A percentile compares a stretch with the other conserved stretches of the same genome.
Evolutionary conservation across 1,140 invertebrate species (phyloP).

Genomic region (Temnothorax curvispinosus): DNA sequence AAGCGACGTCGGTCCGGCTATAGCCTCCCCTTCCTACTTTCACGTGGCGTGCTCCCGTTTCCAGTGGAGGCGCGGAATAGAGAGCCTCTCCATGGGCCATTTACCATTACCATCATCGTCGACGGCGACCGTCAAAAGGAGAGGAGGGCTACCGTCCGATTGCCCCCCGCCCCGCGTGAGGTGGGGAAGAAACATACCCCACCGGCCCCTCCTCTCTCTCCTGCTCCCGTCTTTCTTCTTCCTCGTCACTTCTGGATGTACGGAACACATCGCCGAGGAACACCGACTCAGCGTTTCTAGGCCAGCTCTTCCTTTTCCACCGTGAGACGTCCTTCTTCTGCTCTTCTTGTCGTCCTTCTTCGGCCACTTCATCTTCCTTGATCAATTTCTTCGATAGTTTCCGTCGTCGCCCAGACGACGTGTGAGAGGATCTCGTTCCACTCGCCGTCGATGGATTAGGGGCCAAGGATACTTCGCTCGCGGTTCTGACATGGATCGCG

Average conservation of each 20-base stretch:
- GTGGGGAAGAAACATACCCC: conserved; percentile 68
- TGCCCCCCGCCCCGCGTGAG: neutral
- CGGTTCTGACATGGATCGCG: conserved; percentile 29
- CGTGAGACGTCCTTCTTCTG: conserved; percentile 43
- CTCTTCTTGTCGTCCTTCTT: conserved; percentile 37
- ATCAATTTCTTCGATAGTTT: conserved; percentile 23
- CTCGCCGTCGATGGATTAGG: neutral
- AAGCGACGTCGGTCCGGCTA: conserved; percentile 82
- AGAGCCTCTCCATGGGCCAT: conserved; percentile 76
- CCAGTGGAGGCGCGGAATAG: conserved; percentile 76
- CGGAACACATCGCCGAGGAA: conserved; percentile 61
- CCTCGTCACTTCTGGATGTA: conserved; percentile 15
- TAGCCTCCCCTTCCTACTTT: conserved; percentile 85
- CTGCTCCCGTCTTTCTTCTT: conserved; percentile 21
- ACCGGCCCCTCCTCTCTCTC: conserved; percentile 14
- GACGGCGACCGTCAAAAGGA: conserved; percentile 52
- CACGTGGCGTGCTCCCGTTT: conserved; percentile 84
- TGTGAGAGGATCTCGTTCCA: neutral
- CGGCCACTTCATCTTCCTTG: conserved; percentile 4
- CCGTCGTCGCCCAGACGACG: neutral
- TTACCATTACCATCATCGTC: conserved; percentile 79
- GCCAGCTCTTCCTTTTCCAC: conserved; percentile 74
- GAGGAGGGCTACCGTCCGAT: conserved; percentile 6
- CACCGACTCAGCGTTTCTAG: conserved; percentile 77
- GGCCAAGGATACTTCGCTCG: conserved; percentile 12